These are phyloP conservation scores for Chironomus riparius DNA, from an alignment of 2,888 invertebrate species.

Conservation along the genomic window DNA sequence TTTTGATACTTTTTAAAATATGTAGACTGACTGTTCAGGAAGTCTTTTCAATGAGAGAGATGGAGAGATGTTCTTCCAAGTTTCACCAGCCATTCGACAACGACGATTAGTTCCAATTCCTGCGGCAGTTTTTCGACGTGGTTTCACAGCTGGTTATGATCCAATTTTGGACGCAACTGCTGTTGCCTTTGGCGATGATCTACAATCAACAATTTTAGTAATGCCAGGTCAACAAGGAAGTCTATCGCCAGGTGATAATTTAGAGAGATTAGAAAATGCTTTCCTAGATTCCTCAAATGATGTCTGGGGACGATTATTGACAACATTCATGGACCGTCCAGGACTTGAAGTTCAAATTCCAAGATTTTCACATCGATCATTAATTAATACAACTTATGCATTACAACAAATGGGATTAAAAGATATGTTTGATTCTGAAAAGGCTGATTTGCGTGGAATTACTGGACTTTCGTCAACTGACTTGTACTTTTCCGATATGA, in stretches of 20 bases:
- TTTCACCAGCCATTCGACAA: constrained; percentile 68
- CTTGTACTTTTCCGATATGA: constrained; percentile 71
- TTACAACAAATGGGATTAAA: constrained; percentile 72
- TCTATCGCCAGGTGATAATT: constrained; percentile 66
- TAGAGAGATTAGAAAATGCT: constrained; percentile 63
- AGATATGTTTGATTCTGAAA: constrained; percentile 63
- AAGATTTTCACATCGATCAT: constrained; percentile 71
- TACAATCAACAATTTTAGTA: constrained; percentile 68
- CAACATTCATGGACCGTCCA: constrained; percentile 62
- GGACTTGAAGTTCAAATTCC: constrained; percentile 77
- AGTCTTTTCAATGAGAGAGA: constrained; percentile 69
- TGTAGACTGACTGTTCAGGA: constrained; percentile 67
- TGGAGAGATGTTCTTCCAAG: constrained; percentile 80
- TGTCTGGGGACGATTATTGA: constrained; percentile 64
- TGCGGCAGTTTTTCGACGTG: constrained; percentile 65
- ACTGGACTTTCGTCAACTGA: constrained; percentile 69
- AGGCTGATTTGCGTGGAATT: constrained; percentile 73
- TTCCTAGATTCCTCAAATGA: constrained; percentile 45
- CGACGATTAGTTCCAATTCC: constrained; percentile 74
- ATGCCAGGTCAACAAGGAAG: constrained; percentile 82
- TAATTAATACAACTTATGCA: constrained; percentile 70
- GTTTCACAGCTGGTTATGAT: constrained; percentile 77
- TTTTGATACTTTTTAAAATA: constrained; percentile 32
- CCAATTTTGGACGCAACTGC: constrained; percentile 75
- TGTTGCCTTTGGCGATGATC: constrained; percentile 64